phyloP scores from a whole-genome alignment of 1,140 invertebrate genomes.

The Anastrepha ludens region DNA sequence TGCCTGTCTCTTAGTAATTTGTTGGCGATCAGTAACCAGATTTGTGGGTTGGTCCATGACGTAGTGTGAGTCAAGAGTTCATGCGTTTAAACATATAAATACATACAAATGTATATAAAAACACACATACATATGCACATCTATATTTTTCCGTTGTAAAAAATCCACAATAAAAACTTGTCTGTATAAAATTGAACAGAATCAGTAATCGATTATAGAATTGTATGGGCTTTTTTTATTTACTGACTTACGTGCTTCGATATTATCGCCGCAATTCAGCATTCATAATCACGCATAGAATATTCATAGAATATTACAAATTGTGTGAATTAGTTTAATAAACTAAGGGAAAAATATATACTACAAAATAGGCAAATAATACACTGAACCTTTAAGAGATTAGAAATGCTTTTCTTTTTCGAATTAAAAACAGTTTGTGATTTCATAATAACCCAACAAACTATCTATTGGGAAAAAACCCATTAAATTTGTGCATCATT shows the following conservation, averaged over 20 bases:
- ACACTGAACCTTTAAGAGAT: too few relatives aligned
- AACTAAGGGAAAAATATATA: too few relatives aligned
- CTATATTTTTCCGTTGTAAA: not conserved
- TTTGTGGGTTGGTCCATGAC: constrained; percentile 39
- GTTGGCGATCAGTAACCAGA: not conserved
- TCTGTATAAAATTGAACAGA: not conserved
- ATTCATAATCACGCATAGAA: too few relatives aligned
- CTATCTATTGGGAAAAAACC: too few relatives aligned
- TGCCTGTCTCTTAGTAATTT: not conserved
- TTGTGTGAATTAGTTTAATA: too few relatives aligned
- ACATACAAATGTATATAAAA: not conserved
- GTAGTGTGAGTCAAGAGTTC: constrained; percentile 2
- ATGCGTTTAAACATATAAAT: not conserved
- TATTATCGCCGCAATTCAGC: not conserved
- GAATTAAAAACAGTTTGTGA: too few relatives aligned
- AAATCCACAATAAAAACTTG: not conserved
- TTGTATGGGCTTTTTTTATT: not conserved
- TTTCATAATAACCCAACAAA: too few relatives aligned
- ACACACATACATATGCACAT: not conserved
- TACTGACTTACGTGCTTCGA: not conserved
- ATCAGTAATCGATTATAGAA: constrained; percentile 1
- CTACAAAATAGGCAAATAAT: too few relatives aligned
- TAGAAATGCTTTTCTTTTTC: too few relatives aligned
- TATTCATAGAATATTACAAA: too few relatives aligned
- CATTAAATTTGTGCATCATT: too few relatives aligned